Percentiles rank a stretch among this genome's conserved stretches.
These are phyloP conservation scores for Alloscopus bannaensis DNA, from an alignment of 2,888 invertebrate species.

Conservation along the genomic window DNA sequence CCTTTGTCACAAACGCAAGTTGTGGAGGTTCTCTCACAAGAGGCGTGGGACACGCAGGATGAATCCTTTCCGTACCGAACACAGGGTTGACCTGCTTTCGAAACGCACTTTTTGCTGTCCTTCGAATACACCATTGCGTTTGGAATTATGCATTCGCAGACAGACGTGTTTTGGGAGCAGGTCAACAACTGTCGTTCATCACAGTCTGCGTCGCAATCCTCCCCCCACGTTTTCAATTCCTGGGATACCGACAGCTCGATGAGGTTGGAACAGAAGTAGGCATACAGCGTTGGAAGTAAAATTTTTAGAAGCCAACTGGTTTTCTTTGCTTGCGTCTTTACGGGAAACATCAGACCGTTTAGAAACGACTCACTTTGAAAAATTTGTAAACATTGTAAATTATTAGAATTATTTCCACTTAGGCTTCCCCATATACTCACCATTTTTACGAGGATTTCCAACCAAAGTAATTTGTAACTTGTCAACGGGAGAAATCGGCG, in stretches of 20 bases:
- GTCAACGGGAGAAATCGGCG: too few species aligned
- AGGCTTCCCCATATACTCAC: slow-evolving; percentile 32
- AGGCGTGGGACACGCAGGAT: slow-evolving; percentile 44
- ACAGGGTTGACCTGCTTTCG: slow-evolving; percentile 40
- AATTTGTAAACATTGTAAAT: slow-evolving; percentile 44
- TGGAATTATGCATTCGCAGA: slow-evolving; percentile 64
- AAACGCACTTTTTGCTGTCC: slow-evolving; percentile 41
- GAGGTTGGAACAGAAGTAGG: slow-evolving; percentile 11
- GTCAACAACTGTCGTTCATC: slow-evolving; percentile 60
- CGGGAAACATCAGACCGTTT: slow-evolving; percentile 20
- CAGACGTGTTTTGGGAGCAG: slow-evolving; percentile 51
- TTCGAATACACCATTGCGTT: slow-evolving; percentile 56
- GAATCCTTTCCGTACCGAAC: slow-evolving; percentile 38
- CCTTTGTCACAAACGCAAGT: slow-evolving; percentile 54
- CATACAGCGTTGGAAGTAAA: background rate
- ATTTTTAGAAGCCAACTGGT: slow-evolving; percentile 3
- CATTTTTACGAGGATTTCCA: slow-evolving; percentile 36
- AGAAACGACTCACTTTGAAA: too few species aligned
- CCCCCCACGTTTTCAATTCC: slow-evolving; percentile 57
- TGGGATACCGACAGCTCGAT: slow-evolving; percentile 42
- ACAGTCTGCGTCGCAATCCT: slow-evolving; percentile 63
- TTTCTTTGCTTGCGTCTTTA: background rate
- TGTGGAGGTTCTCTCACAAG: slow-evolving; percentile 43
- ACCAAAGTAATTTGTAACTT: slow-evolving; percentile 33
- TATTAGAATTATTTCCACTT: slow-evolving; percentile 28